Conservation (phyloP, 1,140 invertebrate species). For the Bombus sylvicola region DNA sequence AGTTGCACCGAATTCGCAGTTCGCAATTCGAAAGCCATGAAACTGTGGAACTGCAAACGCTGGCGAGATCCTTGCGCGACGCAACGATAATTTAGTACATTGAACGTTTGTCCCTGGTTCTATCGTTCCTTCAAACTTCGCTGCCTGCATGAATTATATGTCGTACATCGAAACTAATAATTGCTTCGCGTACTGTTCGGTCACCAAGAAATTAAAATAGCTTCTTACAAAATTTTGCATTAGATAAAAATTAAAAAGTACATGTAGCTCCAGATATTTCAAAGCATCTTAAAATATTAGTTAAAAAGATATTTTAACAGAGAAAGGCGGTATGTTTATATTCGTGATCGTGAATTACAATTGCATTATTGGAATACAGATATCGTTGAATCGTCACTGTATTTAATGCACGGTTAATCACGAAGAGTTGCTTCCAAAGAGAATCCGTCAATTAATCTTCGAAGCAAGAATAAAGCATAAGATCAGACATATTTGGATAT, state of each 20-base stretch:
- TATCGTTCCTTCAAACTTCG: neutral
- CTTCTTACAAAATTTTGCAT: neutral
- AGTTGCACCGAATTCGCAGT: slow-evolving; percentile 30
- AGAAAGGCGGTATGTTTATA: too few species aligned
- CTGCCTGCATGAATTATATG: neutral
- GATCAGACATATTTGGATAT: neutral
- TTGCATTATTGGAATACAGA: too few species aligned
- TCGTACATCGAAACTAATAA: slow-evolving; percentile 18
- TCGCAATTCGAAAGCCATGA: slow-evolving; percentile 15
- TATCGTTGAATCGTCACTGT: too few species aligned
- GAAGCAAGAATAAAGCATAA: neutral
- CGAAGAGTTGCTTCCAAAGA: too few species aligned
- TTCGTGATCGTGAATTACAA: too few species aligned
- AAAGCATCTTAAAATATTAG: too few species aligned
- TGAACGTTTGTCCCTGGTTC: slow-evolving; percentile 8
- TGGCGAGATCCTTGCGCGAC: neutral
- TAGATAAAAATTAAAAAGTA: too few species aligned
- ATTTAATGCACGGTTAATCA: too few species aligned
- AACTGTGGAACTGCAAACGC: slow-evolving; percentile 20
- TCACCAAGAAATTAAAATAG: neutral
- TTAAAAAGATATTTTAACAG: too few species aligned
- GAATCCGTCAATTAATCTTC: slow-evolving; percentile 7
- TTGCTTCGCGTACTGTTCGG: neutral
- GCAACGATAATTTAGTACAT: slow-evolving; percentile 43
- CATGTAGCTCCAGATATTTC: too few species aligned